A percentile compares a stretch with the other conserved stretches of the same genome.
These are phyloP conservation scores for Panagrolaimus sp. DNA, from an alignment of 1,140 invertebrate species.

Conservation along the genomic window DNA sequence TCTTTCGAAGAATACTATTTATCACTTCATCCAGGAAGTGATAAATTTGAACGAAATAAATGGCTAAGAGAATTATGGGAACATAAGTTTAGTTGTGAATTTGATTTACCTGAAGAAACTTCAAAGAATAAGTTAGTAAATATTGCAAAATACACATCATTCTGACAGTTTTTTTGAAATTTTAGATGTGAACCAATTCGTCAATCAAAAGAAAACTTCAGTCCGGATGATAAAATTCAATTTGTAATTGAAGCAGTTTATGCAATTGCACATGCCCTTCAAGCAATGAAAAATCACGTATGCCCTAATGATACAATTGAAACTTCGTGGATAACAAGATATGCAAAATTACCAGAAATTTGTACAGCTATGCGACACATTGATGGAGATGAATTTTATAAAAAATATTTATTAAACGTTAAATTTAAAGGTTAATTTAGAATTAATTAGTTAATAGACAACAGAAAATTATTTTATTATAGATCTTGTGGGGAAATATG, in stretches of 20 bases:
- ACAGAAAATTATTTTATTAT: too few species aligned
- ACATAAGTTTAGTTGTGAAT: conserved; percentile 68
- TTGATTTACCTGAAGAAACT: conserved; percentile 53
- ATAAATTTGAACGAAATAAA: conserved; percentile 62
- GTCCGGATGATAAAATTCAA: conserved; percentile 77
- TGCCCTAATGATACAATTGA: conserved; percentile 59
- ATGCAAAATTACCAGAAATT: conserved; percentile 59
- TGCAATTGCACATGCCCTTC: conserved; percentile 71
- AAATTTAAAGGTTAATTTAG: conserved; percentile 64
- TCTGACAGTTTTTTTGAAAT: too few species aligned
- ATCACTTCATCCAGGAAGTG: conserved; percentile 64
- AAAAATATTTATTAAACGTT: conserved; percentile 66
- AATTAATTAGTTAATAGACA: conserved; percentile 7
- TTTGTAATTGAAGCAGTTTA: conserved; percentile 82
- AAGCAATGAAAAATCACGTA: conserved; percentile 61
- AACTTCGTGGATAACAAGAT: conserved; percentile 61
- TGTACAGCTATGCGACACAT: conserved; percentile 68
- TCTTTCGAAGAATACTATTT: conserved; percentile 65
- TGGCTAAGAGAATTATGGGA: conserved; percentile 78
- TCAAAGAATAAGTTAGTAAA: conserved; percentile 28
- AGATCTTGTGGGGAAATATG: conserved; percentile 66
- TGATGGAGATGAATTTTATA: conserved; percentile 69
- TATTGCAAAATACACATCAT: too few species aligned
- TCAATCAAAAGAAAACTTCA: conserved; percentile 49
- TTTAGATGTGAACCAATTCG: conserved; percentile 60